Conservation (phyloP, 2,797 vertebrate species). For the Momotus momota region DNA sequence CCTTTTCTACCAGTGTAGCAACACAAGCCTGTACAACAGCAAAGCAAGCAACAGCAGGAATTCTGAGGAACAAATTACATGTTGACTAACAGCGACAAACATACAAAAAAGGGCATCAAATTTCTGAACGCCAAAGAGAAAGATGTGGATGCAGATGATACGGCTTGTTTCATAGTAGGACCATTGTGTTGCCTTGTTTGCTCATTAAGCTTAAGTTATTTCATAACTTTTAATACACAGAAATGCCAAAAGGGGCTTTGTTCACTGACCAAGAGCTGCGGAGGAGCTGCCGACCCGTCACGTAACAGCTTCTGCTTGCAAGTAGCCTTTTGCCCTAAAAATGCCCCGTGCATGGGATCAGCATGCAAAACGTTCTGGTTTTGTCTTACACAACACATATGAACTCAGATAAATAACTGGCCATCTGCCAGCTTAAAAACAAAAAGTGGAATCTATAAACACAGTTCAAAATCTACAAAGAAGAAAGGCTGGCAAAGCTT, state of each 20-base stretch:
- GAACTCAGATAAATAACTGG: slow-evolving; percentile 21
- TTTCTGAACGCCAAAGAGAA: not conserved
- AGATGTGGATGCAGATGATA: not conserved
- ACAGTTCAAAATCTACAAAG: slow-evolving; percentile 24
- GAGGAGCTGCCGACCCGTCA: not conserved
- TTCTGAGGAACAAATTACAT: not conserved
- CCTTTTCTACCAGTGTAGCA: not conserved
- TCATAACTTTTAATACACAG: not conserved
- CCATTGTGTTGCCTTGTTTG: not conserved
- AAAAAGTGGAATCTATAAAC: not conserved
- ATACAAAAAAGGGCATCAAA: not conserved
- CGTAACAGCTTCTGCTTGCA: not conserved
- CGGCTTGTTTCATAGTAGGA: not conserved
- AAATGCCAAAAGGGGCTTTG: slow-evolving; percentile 44
- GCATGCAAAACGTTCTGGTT: not conserved
- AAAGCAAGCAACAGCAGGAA: not conserved
- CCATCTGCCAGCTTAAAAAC: slow-evolving; percentile 37
- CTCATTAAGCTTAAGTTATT: slow-evolving; percentile 12
- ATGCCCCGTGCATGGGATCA: not conserved
- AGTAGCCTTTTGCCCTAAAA: slow-evolving; percentile 1
- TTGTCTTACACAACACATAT: not conserved
- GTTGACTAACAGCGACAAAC: not conserved
- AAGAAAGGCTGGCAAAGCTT: slow-evolving; percentile 29
- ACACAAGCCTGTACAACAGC: not conserved
- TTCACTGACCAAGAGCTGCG: not conserved